Base-by-base conservation (phyloP, 2,113 vertebrate genomes). In the Colossoma macropomum region DNA sequence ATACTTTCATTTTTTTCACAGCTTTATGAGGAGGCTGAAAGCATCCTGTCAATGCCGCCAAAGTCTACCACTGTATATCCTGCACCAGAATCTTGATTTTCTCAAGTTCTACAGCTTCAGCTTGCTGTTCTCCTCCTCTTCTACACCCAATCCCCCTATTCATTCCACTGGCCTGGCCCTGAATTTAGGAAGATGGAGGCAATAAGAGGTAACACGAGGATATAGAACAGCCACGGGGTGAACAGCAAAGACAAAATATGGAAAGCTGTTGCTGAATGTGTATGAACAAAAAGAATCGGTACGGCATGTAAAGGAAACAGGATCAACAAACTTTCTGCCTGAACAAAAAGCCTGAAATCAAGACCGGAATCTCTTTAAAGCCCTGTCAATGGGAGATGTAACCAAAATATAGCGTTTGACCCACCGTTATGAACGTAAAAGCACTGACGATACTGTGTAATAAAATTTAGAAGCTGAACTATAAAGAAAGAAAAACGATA, bases 1-100 rank as follows among this genome's bases (percentile, higher is more conserved):
- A 7, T 10, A 17, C 11, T 41, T 25, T 81, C 27, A 66, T 11
- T 8, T 34, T 28, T 59, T 10, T 34, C 32, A 17, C 15, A 99
- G 98, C 97, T 99, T 96, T 98, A 96, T 62, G 98, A 99, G 89
- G 97, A 99, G 93, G 97, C 98, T 30, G 97, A 99, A 90, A 95
- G 96, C 81, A 95, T 98, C 89, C 92, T 99, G 91, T 95, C 94
- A 78, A 91, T 91, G 80, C 92, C 95, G 28, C 91, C 93, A 77
- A 96, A 96, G 89, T 94, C 95, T 52, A 91, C 93, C 72, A 86
- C 94, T 86, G 91, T 88, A 0, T 94, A 95, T 86, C 82, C 90
- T 19, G 92, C 93, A 90, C 80, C 93, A 34, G 96, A 97, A 87
- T 97, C 95, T 93, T 99, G 97, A 98, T 95, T 89, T 32, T 2